A percentile compares a stretch with the other conserved stretches of the same genome.
Evolutionary conservation across 2,888 invertebrate species (phyloP).

Genomic region (Drosophila subquinaria): DNA sequence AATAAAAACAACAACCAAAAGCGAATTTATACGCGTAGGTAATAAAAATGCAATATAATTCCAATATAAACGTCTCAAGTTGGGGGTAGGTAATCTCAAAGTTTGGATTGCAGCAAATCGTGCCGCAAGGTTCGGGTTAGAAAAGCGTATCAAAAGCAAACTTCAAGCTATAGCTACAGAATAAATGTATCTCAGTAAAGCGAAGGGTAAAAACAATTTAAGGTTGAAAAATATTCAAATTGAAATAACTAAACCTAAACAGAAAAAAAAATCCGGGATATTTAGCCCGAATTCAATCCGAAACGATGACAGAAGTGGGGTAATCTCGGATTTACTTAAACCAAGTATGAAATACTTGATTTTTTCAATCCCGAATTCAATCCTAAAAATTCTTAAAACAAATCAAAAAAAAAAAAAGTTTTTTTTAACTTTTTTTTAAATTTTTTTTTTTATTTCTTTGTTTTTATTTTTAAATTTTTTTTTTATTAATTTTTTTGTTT

Average conservation of each 20-base stretch:
- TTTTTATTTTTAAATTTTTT: too few species aligned
- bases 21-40: constrained; percentile 54
- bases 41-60: constrained; percentile 80
- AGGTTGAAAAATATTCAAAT: constrained; percentile 2
- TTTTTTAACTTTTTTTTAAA: too few species aligned
- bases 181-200: neutral
- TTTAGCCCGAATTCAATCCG: too few species aligned
- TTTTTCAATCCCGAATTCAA: too few species aligned
- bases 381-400: too few species aligned
- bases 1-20: constrained; percentile 1
- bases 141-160: constrained; percentile 15
- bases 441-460: too few species aligned
- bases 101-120: constrained; percentile 54
- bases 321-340: too few species aligned
- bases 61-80: constrained; percentile 56
- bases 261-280: too few species aligned
- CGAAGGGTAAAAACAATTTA: constrained; percentile 4
- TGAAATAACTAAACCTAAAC: neutral
- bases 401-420: too few species aligned
- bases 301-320: too few species aligned
- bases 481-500: too few species aligned
- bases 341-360: too few species aligned
- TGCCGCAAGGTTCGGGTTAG: neutral
- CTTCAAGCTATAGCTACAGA: constrained; percentile 5
- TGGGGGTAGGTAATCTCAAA: constrained; percentile 38